phyloP scores from a whole-genome alignment of 2,888 invertebrate genomes.

The Agrochola lychnidis region DNA sequence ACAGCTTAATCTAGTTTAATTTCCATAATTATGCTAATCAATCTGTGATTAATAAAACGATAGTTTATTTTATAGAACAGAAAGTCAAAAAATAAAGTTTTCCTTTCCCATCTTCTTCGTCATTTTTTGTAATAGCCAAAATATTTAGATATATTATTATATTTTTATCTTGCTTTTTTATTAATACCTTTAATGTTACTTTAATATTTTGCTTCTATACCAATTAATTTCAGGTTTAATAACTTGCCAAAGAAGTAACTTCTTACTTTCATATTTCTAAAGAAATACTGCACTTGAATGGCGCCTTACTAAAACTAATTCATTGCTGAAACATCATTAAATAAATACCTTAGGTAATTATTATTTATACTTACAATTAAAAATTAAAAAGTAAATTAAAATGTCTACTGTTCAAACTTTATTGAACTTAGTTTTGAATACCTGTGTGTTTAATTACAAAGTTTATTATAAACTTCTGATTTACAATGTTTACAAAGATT shows the following conservation, averaged over 20 bases:
- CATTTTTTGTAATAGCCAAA: not conserved
- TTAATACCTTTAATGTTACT: not conserved
- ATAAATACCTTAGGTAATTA: slow-evolving; percentile 2
- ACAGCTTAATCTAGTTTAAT: not conserved
- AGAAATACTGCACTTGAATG: not conserved
- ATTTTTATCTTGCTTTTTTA: not conserved
- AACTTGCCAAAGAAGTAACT: not conserved
- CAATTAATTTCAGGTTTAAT: not conserved
- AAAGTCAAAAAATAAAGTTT: no score
- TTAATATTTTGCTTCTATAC: not conserved
- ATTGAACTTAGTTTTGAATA: slow-evolving; percentile 42
- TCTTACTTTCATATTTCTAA: not conserved
- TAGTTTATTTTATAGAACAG: not conserved
- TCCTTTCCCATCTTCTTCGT: not conserved
- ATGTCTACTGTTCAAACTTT: slow-evolving; percentile 25
- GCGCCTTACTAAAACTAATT: not conserved
- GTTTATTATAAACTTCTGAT: slow-evolving; percentile 29
- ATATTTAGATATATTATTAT: not conserved
- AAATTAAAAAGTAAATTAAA: not conserved
- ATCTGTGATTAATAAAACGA: not conserved
- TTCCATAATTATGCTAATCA: not conserved
- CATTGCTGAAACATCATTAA: not conserved
- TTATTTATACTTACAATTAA: slow-evolving; percentile 11
- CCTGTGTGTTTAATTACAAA: slow-evolving; percentile 63
- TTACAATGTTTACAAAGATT: slow-evolving; percentile 28